A percentile compares a stretch with the other conserved stretches of the same genome.
These are phyloP conservation scores for Drosophila paulistorum DNA, from an alignment of 1,140 invertebrate species.

Conservation along the genomic window DNA sequence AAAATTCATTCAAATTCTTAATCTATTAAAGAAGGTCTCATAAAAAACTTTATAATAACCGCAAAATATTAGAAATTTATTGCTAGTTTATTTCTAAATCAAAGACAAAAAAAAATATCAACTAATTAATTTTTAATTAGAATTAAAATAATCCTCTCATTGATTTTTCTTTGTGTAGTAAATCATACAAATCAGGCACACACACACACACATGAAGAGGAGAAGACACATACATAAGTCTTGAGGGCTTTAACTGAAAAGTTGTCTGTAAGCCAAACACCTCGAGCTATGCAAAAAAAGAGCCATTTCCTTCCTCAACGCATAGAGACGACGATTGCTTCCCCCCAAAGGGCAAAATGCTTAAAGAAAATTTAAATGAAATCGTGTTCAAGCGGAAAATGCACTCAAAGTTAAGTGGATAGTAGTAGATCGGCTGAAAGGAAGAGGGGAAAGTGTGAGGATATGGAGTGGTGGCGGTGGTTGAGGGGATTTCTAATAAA, in stretches of 20 bases:
- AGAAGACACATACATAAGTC: not conserved
- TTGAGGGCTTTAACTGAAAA: constrained; percentile 7
- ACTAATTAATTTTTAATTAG: too few species aligned
- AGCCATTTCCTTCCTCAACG: constrained; percentile 57
- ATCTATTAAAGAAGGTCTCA: too few species aligned
- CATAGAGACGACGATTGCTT: constrained; percentile 9
- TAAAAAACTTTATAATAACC: too few species aligned
- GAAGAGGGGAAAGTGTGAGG: not conserved
- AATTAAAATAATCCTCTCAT: not conserved
- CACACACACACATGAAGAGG: not conserved
- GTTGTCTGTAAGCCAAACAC: constrained; percentile 36
- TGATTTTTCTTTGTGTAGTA: not conserved
- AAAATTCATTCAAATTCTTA: too few species aligned
- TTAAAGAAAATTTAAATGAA: constrained; percentile 71
- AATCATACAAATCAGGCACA: not conserved
- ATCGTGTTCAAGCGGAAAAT: constrained; percentile 77
- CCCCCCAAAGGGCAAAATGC: constrained; percentile 64
- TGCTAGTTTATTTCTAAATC: too few species aligned
- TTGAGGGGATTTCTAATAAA: constrained; percentile 61
- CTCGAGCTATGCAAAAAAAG: constrained; percentile 41
- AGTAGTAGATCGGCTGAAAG: constrained; percentile 9
- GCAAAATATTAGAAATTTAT: too few species aligned
- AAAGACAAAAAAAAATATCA: too few species aligned
- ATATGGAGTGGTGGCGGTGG: not conserved
- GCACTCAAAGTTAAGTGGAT: constrained; percentile 57